Evolutionary conservation across 2,888 invertebrate species (phyloP).

Genomic region (Eurytoma californica): DNA sequence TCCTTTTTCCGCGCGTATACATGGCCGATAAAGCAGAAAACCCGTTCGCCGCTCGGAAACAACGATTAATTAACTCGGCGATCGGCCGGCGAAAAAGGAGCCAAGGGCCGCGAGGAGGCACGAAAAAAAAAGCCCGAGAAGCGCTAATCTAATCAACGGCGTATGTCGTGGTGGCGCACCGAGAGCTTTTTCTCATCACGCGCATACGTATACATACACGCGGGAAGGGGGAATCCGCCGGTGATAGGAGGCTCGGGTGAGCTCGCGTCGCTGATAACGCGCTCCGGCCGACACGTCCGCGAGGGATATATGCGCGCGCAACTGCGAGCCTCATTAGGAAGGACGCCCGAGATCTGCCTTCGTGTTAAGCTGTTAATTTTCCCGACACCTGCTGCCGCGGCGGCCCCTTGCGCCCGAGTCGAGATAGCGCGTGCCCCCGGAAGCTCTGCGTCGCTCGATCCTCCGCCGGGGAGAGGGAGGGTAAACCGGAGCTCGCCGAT

Average conservation of each 20-base stretch:
- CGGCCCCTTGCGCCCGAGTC: neutral
- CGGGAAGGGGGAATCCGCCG: neutral
- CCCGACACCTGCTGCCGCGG: conserved; percentile 43
- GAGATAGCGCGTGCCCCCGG: neutral
- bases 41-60: conserved; percentile 25
- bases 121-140: neutral
- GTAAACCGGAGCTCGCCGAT: neutral
- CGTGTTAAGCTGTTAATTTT: conserved; percentile 54
- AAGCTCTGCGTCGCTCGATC: neutral
- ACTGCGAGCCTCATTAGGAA: conserved; percentile 44
- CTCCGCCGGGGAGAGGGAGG: no score
- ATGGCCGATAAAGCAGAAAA: conserved; percentile 22
- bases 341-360: conserved; percentile 39
- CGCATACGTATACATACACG: neutral
- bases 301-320: neutral
- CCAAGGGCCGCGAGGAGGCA: neutral
- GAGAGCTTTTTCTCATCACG: conserved; percentile 33
- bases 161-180: conserved; percentile 2
- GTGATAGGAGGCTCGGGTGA: conserved; percentile 9
- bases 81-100: conserved; percentile 3
- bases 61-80: conserved; percentile 44
- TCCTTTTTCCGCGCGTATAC: neutral
- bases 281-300: conserved; percentile 16
- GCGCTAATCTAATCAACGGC: conserved; percentile 35
- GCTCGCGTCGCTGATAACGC: conserved; percentile 9